Evolutionary conservation across 2,888 invertebrate genomes (phyloP).

Genomic region (Caenorhabditis macrosperma): DNA sequence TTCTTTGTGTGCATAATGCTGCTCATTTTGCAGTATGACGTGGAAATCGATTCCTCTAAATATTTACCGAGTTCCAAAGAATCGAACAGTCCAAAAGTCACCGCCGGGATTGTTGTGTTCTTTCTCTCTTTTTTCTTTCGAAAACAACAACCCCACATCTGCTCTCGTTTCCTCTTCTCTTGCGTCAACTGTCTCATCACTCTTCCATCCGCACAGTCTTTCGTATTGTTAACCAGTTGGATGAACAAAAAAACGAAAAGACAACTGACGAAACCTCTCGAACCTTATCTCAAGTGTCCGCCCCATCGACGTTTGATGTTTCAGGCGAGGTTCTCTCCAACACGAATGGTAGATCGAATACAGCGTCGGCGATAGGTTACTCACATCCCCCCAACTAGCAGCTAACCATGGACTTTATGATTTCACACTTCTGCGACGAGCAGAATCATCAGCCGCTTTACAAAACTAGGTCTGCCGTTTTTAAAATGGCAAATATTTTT

Average conservation of each 20-base stretch:
- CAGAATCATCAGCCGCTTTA: conserved; percentile 65
- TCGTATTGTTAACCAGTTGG: conserved; percentile 38
- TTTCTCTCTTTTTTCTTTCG: conserved; percentile 7
- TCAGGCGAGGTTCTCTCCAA: conserved; percentile 20
- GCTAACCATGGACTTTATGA: conserved; percentile 74
- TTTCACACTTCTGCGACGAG: conserved; percentile 76
- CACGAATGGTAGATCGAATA: conserved; percentile 61
- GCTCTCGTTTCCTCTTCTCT: conserved; percentile 13
- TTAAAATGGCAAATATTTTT: background rate
- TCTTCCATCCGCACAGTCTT: conserved; percentile 1
- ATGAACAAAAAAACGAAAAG: background rate
- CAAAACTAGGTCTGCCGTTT: conserved; percentile 50
- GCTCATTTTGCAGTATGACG: conserved; percentile 28
- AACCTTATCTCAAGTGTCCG: conserved; percentile 24
- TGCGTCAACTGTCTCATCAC: conserved; percentile 35
- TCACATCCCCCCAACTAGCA: conserved; percentile 4
- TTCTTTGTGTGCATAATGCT: conserved; percentile 32
- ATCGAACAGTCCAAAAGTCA: conserved; percentile 33
- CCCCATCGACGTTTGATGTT: conserved; percentile 31
- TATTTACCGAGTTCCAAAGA: conserved; percentile 6
- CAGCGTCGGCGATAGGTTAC: conserved; percentile 21
- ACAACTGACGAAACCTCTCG: conserved; percentile 38
- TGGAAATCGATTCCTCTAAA: conserved; percentile 31
- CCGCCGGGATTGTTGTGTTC: conserved; percentile 26
- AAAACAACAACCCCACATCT: conserved; percentile 41